Percentiles rank a stretch among this genome's conserved stretches.
Evolutionary conservation across 1,140 invertebrate genomes (phyloP).

Genomic region (honey bee (Apis mellifera)): DNA sequence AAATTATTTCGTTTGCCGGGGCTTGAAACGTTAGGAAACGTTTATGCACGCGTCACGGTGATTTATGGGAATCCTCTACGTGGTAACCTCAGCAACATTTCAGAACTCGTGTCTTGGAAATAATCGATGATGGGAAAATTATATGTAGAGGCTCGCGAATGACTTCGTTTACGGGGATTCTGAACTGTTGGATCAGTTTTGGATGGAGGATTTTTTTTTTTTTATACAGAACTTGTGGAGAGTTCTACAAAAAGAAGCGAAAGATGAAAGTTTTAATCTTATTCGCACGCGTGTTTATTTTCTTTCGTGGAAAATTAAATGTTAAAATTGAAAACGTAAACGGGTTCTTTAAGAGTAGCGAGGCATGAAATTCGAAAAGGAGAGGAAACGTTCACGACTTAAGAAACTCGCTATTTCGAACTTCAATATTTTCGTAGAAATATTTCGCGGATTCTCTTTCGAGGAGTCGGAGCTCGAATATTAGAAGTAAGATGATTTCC

Average conservation of each 20-base stretch:
- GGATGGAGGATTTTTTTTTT: not conserved
- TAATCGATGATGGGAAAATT: conserved; percentile 41
- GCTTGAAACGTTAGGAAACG: conserved; percentile 61
- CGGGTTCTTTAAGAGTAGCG: too few species aligned
- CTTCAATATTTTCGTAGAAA: conserved; percentile 8
- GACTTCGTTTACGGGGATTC: not conserved
- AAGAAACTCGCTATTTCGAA: not conserved
- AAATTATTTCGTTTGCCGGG: conserved; percentile 61
- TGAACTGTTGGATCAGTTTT: not conserved
- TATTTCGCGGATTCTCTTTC: not conserved
- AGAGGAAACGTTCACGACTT: not conserved
- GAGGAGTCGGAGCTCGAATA: not conserved
- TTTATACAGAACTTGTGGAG: too few species aligned
- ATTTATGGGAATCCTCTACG: conserved; percentile 59
- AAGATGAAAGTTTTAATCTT: too few species aligned
- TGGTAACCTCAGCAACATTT: conserved; percentile 18
- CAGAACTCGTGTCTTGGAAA: not conserved
- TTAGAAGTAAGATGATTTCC: conserved; percentile 42
- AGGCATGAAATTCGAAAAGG: not conserved
- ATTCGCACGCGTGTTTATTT: too few species aligned
- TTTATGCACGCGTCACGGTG: conserved; percentile 66
- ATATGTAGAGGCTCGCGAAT: conserved; percentile 3
- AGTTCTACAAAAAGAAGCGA: too few species aligned
- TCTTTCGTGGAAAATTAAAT: too few species aligned
- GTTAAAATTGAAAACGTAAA: too few species aligned